Percentiles rank a stretch among this genome's conserved stretches.
phyloP scores from a whole-genome alignment of 2,113 vertebrate genomes.

The Brachypteracias leptosomus region DNA sequence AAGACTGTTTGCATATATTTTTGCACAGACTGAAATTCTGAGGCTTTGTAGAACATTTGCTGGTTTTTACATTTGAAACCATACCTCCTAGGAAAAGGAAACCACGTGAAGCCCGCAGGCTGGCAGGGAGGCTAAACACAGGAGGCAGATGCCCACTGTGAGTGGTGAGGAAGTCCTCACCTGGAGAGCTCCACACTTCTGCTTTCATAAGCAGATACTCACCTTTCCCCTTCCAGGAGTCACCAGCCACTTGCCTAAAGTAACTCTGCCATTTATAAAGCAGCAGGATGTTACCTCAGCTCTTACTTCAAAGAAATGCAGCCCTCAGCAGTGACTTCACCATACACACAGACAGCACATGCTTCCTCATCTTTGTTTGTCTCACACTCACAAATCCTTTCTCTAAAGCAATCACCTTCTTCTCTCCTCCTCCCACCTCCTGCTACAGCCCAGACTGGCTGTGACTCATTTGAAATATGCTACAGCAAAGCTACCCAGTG shows the following conservation, averaged over 20 bases:
- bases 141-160: background rate
- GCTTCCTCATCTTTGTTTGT: background rate
- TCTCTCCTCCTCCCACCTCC: background rate
- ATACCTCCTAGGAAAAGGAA: background rate
- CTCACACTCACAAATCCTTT: background rate
- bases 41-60: background rate
- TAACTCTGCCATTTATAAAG: background rate
- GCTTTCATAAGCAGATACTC: background rate
- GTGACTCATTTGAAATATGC: conserved; percentile 25
- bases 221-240: background rate
- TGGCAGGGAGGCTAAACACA: background rate
- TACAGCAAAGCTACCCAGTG: background rate
- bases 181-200: background rate
- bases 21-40: background rate
- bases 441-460: background rate
- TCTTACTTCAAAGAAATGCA: background rate
- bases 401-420: conserved; percentile 19
- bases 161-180: background rate
- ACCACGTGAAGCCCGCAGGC: background rate
- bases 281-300: background rate
- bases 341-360: background rate
- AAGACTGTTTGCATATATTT: background rate
- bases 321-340: background rate
- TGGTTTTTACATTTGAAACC: background rate
- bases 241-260: background rate